A percentile compares a stretch with the other conserved stretches of the same genome.
These are phyloP conservation scores for Sarcoramphus papa DNA, from an alignment of 2,797 vertebrate species.

Conservation along the genomic window DNA sequence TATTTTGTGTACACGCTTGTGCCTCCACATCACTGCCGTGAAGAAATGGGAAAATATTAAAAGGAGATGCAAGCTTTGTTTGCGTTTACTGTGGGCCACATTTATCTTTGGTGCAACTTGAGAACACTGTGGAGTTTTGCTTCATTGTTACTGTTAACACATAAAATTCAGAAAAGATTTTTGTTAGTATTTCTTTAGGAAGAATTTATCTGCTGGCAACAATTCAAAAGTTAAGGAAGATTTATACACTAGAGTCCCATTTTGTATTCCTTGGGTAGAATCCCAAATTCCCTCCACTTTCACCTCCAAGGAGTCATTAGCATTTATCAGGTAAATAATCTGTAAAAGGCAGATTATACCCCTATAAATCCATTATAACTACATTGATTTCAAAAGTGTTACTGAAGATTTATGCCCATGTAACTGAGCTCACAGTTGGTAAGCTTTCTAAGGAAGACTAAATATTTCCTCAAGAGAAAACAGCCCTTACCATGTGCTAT, in stretches of 20 bases:
- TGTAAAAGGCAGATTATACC: not conserved
- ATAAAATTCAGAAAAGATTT: not conserved
- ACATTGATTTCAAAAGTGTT: not conserved
- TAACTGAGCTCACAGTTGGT: not conserved
- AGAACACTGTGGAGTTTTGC: not conserved
- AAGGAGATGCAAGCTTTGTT: not conserved
- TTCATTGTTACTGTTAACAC: not conserved
- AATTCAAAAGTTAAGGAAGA: not conserved
- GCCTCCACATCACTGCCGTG: not conserved
- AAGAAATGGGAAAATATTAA: not conserved
- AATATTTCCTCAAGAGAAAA: conserved; percentile 12
- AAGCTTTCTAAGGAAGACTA: conserved; percentile 21
- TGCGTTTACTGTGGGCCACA: not conserved
- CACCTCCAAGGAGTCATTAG: not conserved
- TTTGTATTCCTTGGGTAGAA: conserved; percentile 39
- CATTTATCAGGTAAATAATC: conserved; percentile 38
- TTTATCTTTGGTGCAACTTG: not conserved
- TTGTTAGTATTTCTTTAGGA: not conserved
- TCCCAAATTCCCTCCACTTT: conserved; percentile 16
- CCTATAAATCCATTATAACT: conserved; percentile 36
- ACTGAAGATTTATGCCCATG: conserved; percentile 15
- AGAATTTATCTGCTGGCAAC: not conserved
- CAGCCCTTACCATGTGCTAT: not conserved
- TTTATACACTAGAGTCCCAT: not conserved
- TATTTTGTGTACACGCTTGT: fast-evolving